A percentile compares a stretch with the other conserved stretches of the same genome.
phyloP scores from a whole-genome alignment of 2,113 vertebrate genomes.

The Talpa occidentalis region DNA sequence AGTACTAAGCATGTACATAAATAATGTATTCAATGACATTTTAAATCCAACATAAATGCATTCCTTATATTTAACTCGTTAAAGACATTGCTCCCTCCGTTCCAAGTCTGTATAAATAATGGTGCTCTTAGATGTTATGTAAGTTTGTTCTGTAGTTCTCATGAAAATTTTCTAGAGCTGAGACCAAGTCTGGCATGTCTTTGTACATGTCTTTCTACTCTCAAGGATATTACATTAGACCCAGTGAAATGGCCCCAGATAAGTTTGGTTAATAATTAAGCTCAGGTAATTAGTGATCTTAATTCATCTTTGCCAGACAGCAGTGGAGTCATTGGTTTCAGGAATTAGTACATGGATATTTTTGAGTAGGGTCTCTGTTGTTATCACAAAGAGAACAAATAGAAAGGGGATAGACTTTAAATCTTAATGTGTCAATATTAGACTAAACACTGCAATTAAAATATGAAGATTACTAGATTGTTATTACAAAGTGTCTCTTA shows the following conservation, averaged over 20 bases:
- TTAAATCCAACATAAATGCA: not conserved
- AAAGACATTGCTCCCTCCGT: not conserved
- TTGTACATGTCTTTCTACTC: not conserved
- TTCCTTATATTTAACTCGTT: not conserved
- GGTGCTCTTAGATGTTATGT: not conserved
- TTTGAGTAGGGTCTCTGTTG: not conserved
- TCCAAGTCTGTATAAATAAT: not conserved
- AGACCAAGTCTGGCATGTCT: not conserved
- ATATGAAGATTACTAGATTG: not conserved
- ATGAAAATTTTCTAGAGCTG: not conserved
- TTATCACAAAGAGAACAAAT: not conserved
- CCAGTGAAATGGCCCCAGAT: not conserved
- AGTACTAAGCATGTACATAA: not conserved
- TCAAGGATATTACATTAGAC: accelerated
- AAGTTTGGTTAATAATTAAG: not conserved
- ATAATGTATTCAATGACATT: not conserved
- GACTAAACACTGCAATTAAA: not conserved
- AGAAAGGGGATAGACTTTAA: not conserved
- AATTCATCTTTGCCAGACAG: not conserved
- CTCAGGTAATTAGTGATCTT: not conserved
- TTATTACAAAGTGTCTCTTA: not conserved
- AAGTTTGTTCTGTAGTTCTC: not conserved
- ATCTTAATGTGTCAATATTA: not conserved
- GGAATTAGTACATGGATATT: not conserved
- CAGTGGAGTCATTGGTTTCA: not conserved